Evolutionary conservation across 2,113 vertebrate species (phyloP), one percentile per base, ranked within the genome.

Genomic region (Chlamydotis undulata): DNA sequence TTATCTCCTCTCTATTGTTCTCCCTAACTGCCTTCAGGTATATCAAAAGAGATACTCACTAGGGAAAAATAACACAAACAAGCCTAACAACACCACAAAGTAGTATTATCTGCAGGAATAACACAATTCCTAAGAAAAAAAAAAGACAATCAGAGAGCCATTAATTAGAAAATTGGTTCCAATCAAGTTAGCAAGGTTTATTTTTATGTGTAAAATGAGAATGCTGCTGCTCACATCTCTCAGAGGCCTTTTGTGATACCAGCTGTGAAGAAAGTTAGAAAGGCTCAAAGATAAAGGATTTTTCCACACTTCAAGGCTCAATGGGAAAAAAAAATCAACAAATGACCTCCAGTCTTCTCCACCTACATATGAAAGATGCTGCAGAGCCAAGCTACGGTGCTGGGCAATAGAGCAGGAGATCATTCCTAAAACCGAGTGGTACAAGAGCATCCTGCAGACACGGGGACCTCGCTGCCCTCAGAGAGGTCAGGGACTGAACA

Each of bases 151-250:
- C 45, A 7, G 57, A 69, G 70, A 87, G 53, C 37, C 49, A 76
- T 87, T 89, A 91, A 89, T 84, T 91, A 92, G 74, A 33, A 94
- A 93, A 95, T 87, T 60, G 82, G 53, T 79, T 96, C 57, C 63
- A 79, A 64, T 21, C 45, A 89, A 92, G 22, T 57, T 79, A 85
- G 35, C 39, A 63, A 71, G 53, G 78, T 91, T 91, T 82, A 49
- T 75, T 87, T 87, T 91, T 28, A 61, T 61, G 26, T 64, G 45
- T 26, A 82, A 89, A 95, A 69, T 52, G 39, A 53, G 67, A 71
- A 69, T 47, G 49, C 37, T 79, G 35, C n/a, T 81, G 37, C 50
- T 82, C 47, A 18, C 17, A 0, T 76, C 45, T 87, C 90, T 80
- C 61, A 26, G 50, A 87, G 59, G 75, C 35, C n/a, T 87, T 89